phyloP scores from a whole-genome alignment of 2,797 vertebrate species.

The Gymnodraco acuticeps region DNA sequence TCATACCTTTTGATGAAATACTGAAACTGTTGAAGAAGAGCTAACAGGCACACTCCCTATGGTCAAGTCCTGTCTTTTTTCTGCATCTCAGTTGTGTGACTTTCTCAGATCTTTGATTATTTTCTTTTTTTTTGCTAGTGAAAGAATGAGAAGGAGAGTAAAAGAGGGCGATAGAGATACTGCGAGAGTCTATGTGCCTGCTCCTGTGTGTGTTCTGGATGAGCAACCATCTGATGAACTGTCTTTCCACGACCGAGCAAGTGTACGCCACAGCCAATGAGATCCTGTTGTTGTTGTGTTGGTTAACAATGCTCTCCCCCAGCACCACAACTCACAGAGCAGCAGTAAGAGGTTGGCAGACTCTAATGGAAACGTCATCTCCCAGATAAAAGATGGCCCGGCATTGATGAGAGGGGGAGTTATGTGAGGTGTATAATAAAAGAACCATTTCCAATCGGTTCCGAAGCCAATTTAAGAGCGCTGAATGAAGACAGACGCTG shows the following conservation, averaged over 20 bases:
- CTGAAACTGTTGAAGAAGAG: conserved; percentile 65
- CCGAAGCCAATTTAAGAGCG: conserved; percentile 75
- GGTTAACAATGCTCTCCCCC: conserved; percentile 77
- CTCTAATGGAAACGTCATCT: conserved; percentile 86
- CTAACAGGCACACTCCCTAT: conserved; percentile 71
- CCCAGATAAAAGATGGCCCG: conserved; percentile 77
- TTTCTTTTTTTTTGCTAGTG: conserved; percentile 43
- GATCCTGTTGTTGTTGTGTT: conserved; percentile 70
- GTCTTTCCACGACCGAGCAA: conserved; percentile 38
- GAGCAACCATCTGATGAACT: conserved; percentile 76
- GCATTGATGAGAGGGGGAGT: conserved; percentile 79
- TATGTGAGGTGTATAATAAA: conserved; percentile 79
- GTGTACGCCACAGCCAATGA: conserved; percentile 49
- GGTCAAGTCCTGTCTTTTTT: conserved; percentile 62
- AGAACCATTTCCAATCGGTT: conserved; percentile 79
- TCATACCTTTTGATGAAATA: conserved; percentile 78
- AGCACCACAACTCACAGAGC: conserved; percentile 80
- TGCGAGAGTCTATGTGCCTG: conserved; percentile 28
- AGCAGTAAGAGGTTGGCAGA: conserved; percentile 80
- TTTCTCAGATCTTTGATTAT: conserved; percentile 65
- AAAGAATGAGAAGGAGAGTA: conserved; percentile 3
- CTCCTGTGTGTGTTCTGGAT: conserved; percentile 67
- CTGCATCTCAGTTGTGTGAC: conserved; percentile 62
- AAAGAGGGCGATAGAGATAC: conserved; percentile 30
- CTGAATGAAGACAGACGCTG: conserved; percentile 79